phyloP scores from a whole-genome alignment of 2,888 invertebrate genomes.

The Eilema sororculum region DNA sequence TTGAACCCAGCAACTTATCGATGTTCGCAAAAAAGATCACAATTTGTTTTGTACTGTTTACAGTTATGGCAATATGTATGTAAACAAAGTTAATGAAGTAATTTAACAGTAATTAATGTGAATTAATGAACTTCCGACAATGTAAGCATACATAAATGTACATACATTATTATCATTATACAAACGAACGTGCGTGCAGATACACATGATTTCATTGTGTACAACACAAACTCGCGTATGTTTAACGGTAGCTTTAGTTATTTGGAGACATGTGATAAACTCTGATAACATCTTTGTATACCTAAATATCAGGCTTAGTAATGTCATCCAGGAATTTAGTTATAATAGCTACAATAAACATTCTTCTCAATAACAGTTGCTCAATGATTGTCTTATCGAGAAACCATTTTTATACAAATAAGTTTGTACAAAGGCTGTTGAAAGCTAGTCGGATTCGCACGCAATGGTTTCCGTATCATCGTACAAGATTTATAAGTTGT shows the following conservation, averaged over 20 bases:
- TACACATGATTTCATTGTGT: not conserved
- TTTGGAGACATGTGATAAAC: not conserved
- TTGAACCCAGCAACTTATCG: too few species aligned
- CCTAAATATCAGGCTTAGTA: slow-evolving; percentile 1
- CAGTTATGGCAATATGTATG: not conserved
- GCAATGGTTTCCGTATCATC: too few species aligned
- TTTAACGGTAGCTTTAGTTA: slow-evolving; percentile 15
- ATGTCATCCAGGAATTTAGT: not conserved
- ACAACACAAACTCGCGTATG: slow-evolving; percentile 9
- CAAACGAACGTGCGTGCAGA: slow-evolving; percentile 1
- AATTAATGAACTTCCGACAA: not conserved
- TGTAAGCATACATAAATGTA: not conserved
- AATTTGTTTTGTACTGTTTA: too few species aligned
- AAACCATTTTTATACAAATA: too few species aligned
- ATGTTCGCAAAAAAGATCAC: too few species aligned
- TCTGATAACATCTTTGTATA: slow-evolving; percentile 16
- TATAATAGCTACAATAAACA: not conserved
- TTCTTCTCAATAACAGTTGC: not conserved
- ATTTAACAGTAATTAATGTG: not conserved
- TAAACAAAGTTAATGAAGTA: not conserved
- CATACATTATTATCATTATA: slow-evolving; percentile 3
- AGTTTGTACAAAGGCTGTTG: too few species aligned
- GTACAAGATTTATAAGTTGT: too few species aligned
- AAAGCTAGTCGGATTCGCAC: too few species aligned
- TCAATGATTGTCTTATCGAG: not conserved